Evolutionary conservation across 2,888 invertebrate genomes (phyloP).

Genomic region (Teinopalpus imperialis): DNA sequence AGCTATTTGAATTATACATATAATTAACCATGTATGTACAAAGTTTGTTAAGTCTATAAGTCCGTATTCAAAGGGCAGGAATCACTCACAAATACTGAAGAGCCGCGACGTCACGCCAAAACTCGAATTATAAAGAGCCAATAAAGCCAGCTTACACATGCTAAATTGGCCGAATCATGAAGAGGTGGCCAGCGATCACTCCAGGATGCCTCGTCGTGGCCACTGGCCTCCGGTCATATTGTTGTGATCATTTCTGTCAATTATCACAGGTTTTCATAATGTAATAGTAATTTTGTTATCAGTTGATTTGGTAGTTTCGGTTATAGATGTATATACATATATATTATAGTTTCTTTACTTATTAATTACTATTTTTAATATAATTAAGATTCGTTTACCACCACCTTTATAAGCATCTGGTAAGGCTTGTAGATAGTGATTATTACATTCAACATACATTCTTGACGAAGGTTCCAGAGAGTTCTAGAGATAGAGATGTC

Average conservation of each 20-base stretch:
- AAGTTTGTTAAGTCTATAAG: conserved; percentile 13
- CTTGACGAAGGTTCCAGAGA: too few relatives aligned
- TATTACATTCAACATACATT: too few relatives aligned
- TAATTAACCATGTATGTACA: conserved; percentile 19
- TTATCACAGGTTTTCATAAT: too few relatives aligned
- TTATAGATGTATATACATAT: too few relatives aligned
- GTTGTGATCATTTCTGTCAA: conserved; percentile 69
- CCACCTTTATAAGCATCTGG: too few relatives aligned
- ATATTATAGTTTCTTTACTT: too few relatives aligned
- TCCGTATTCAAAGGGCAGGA: conserved; percentile 21
- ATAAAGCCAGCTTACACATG: conserved; percentile 25
- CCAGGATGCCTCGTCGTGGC: conserved; percentile 55
- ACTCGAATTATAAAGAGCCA: conserved; percentile 32
- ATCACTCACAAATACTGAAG: conserved; percentile 16
- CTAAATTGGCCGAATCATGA: conserved; percentile 30
- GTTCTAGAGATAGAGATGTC: too few relatives aligned
- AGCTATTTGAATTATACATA: not conserved
- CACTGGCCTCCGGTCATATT: conserved; percentile 67
- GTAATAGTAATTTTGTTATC: too few relatives aligned
- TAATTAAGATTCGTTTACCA: too few relatives aligned
- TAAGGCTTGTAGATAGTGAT: too few relatives aligned
- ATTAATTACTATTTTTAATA: too few relatives aligned
- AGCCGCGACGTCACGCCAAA: conserved; percentile 32
- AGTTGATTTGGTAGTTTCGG: too few relatives aligned
- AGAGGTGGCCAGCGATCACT: conserved; percentile 63